A percentile compares a stretch with the other conserved stretches of the same genome.
Evolutionary conservation across 1,140 invertebrate genomes (phyloP).

Genomic region (Drosophila kikkawai): DNA sequence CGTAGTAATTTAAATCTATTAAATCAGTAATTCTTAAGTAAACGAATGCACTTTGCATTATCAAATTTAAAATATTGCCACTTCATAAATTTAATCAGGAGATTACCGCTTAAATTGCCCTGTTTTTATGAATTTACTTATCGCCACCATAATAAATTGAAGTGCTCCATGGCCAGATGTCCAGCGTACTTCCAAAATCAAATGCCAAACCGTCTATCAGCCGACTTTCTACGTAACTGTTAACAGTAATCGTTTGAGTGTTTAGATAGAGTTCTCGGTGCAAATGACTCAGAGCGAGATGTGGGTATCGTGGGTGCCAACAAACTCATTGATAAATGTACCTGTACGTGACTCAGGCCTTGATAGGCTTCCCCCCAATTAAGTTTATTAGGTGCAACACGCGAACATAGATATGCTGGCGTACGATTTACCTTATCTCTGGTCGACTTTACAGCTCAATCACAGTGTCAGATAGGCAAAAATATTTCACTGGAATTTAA

Average conservation of each 20-base stretch:
- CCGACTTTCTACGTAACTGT: conserved; percentile 17
- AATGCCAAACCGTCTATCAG: conserved; percentile 31
- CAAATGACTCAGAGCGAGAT: conserved; percentile 31
- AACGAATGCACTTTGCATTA: not conserved
- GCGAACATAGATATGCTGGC: conserved; percentile 16
- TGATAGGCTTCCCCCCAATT: conserved; percentile 18
- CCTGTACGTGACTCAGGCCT: conserved; percentile 12
- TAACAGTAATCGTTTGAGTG: conserved; percentile 2
- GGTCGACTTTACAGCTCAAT: not conserved
- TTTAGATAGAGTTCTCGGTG: conserved; percentile 2
- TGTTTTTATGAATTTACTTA: conserved; percentile 25
- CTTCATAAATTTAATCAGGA: conserved; percentile 1
- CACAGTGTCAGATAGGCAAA: not conserved
- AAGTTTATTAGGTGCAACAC: not conserved
- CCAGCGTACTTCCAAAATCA: conserved; percentile 7
- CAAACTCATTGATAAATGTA: conserved; percentile 26
- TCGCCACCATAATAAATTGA: conserved; percentile 16
- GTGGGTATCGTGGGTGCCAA: not conserved
- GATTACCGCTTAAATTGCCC: not conserved
- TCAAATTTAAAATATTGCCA: not conserved
- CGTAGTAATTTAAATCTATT: too few relatives aligned
- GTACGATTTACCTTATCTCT: conserved; percentile 1
- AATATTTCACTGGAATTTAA: conserved; percentile 6
- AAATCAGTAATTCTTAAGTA: too few relatives aligned
- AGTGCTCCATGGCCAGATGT: conserved; percentile 13